Conservation (phyloP, 92 coral and sea anemone species). For the Metridium senile region DNA sequence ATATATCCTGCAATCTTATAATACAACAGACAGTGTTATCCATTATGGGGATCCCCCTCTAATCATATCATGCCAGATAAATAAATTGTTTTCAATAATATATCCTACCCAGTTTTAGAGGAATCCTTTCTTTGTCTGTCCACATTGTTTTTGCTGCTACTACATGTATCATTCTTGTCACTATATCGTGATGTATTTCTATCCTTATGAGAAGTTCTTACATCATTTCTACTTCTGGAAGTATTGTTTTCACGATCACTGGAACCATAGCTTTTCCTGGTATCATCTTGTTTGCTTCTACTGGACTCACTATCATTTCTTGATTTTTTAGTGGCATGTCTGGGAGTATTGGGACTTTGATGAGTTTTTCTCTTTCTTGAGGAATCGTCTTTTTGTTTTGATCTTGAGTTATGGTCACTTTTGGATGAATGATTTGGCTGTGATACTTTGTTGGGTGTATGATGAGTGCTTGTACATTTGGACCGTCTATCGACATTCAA, state of each 20-base stretch:
- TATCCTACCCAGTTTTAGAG: background rate
- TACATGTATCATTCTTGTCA: no score
- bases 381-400: background rate
- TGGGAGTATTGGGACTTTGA: background rate
- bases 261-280: background rate
- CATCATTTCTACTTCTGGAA: background rate
- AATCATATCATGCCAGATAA: no score
- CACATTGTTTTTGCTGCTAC: background rate
- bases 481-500: background rate
- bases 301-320: background rate
- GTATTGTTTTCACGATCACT: background rate
- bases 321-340: background rate
- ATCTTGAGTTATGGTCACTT: background rate
- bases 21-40: no score
- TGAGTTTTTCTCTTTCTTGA: slow-evolving; percentile 3
- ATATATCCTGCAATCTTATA: no score
- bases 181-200: background rate
- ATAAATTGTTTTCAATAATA: no score
- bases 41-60: no score
- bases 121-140: background rate
- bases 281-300: background rate
- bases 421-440: slow-evolving; percentile 6
- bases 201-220: background rate
- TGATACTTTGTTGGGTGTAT: background rate
- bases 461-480: background rate